Base-by-base conservation (phyloP, 2,113 vertebrate species). In the Thalassarche chlororhynchos region DNA sequence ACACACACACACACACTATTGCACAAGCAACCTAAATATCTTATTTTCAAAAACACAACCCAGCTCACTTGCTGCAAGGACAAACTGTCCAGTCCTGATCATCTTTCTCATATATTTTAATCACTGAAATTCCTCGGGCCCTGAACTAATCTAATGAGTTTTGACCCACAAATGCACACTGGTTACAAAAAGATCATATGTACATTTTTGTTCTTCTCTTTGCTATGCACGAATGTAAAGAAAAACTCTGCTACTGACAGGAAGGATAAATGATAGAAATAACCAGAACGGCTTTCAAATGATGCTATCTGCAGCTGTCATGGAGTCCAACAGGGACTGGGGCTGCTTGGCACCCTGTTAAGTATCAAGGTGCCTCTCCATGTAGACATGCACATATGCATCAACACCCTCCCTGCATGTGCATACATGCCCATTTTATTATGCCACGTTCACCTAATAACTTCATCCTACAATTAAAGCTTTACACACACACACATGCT, bases 231-330 rank as follows among this genome's bases (percentile, higher is more conserved):
- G 70, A 93, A 83, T 51, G n/a, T 65, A 78, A 77, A 69, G 83
- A 31, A 12, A 80, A 74, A 72, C 23, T 60, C 51, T 46, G 20
- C 49, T 40, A 17, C 54, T 77, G 69, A 44, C 51, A 85, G 47
- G 38, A 87, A 64, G 77, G 40, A 81, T 55, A 68, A 89, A 89
- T 31, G 40, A 62, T 4, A 89, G 66, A 96, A 96, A 94, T 72
- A 90, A 76, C 54, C 75, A 78, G 90, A 47, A 93, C 40, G 46
- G 52, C 54, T 95, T 93, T 96, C 38, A 96, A 64, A 89, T 0
- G 26, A 54, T 77, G 84, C 55, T 95, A 62, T 89, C 87, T 93
- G 91, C 83, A 94, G 86, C 92, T 96, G 65, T 85, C 94, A 93
- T 90, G 86, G 93, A 96, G 58, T 85, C 92, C 72, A 96, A 52